Percentiles rank a stretch among this genome's conserved stretches.
Evolutionary conservation across 2,888 invertebrate genomes (phyloP).

Genomic region (Cantharis nigra): DNA sequence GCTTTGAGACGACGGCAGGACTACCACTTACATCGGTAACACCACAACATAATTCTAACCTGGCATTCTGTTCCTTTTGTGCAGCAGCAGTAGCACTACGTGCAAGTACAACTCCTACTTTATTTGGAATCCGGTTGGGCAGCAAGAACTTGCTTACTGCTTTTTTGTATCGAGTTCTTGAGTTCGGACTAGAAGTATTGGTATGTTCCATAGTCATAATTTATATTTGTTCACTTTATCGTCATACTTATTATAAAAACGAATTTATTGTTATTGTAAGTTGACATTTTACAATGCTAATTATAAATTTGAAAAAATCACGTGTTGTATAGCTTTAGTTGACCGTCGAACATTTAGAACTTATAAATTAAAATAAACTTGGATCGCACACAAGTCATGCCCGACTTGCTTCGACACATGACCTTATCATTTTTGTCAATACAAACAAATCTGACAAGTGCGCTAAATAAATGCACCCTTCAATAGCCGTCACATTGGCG

Average conservation of each 20-base stretch:
- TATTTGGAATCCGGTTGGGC: slow-evolving; percentile 53
- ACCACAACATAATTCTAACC: slow-evolving; percentile 32
- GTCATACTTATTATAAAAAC: not conserved
- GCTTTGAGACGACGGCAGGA: slow-evolving; percentile 44
- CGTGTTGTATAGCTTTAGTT: slow-evolving; percentile 5
- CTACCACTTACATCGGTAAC: slow-evolving; percentile 38
- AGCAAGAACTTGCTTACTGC: slow-evolving; percentile 49
- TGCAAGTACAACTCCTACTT: slow-evolving; percentile 48
- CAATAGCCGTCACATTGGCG: not conserved
- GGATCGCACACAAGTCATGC: slow-evolving; percentile 7
- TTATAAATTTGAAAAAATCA: slow-evolving; percentile 5
- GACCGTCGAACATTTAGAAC: not conserved
- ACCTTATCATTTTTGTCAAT: slow-evolving; percentile 22
- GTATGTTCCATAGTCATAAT: slow-evolving; percentile 47
- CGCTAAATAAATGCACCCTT: not conserved
- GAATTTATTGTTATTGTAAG: not conserved
- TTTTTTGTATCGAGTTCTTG: slow-evolving; percentile 48
- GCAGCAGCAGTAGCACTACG: slow-evolving; percentile 24
- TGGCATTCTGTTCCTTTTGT: slow-evolving; percentile 34
- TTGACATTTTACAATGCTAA: not conserved
- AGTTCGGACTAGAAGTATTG: slow-evolving; percentile 34
- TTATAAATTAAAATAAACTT: slow-evolving; percentile 9
- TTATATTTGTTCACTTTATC: slow-evolving; percentile 1
- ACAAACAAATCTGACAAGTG: slow-evolving; percentile 13
- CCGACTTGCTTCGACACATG: not conserved